These are phyloP conservation scores for Xanthia icteritia DNA, from an alignment of 2,888 invertebrate species.

Conservation along the genomic window DNA sequence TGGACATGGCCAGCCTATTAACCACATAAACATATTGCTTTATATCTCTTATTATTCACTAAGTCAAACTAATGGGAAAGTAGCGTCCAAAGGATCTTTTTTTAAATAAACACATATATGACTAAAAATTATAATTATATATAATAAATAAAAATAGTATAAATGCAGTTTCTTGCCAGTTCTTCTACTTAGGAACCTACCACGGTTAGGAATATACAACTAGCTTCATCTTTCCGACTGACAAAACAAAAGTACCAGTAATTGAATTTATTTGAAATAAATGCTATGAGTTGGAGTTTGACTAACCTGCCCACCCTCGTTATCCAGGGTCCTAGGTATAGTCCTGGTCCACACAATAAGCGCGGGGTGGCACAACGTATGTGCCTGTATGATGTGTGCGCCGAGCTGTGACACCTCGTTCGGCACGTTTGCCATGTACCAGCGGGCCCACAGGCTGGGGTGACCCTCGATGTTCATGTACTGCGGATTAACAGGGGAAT, in stretches of 20 bases:
- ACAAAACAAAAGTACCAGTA: not conserved
- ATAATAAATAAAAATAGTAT: too few relatives aligned
- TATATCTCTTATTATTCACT: too few relatives aligned
- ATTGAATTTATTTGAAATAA: not conserved
- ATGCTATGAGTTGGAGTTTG: not conserved
- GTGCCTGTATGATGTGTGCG: slow-evolving; percentile 60
- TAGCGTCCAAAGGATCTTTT: too few relatives aligned
- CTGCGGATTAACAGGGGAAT: slow-evolving; percentile 70
- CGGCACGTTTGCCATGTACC: slow-evolving; percentile 77
- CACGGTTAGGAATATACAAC: too few relatives aligned
- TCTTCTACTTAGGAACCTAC: too few relatives aligned
- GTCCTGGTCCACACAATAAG: slow-evolving; percentile 77
- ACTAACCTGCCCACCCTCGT: slow-evolving; percentile 61
- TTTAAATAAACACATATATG: too few relatives aligned
- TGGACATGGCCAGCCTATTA: not conserved
- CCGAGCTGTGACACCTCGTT: slow-evolving; percentile 72
- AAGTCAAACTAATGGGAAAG: too few relatives aligned
- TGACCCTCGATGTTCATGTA: slow-evolving; percentile 84
- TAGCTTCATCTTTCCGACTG: not conserved
- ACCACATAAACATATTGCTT: not conserved
- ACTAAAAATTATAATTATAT: too few relatives aligned
- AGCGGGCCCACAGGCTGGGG: slow-evolving; percentile 74
- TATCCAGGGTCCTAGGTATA: slow-evolving; percentile 63
- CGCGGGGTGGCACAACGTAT: slow-evolving; percentile 67
- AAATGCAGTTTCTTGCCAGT: too few relatives aligned